Evolutionary conservation across 2,888 invertebrate genomes (phyloP), one percentile per base, ranked within the genome.

Genomic region (Amblyjoppa fuscipennis): DNA sequence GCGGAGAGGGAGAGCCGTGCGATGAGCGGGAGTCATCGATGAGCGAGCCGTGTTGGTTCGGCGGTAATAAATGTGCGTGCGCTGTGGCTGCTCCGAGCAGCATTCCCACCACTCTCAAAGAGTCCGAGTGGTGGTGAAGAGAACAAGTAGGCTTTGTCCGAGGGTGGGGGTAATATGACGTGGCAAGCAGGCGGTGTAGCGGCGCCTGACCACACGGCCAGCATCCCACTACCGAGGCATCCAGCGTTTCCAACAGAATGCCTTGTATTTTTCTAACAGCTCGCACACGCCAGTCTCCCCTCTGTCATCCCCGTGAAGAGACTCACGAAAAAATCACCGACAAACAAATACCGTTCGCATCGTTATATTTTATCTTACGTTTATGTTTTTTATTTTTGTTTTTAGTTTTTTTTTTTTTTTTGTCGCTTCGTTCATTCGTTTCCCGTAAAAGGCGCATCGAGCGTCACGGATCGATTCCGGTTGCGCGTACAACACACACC

Each of bases 141-240:
- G 78, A 80, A 69, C 25, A 56, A 74, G 74, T 28, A 25, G 49
- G 68, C 49, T 76, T 79, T 41, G 11, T n/a, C 16, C 49, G 34
- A 16, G 45, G 85, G 88, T 87, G 87, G 87, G 88, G 88, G 85
- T 51, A 71, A 77, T 85, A 85, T 88, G 88, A 88, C 87, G 88
- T 88, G 87, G 88, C 88, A 85, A 75, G 66, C 45, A 64, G 75
- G 82, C 64, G 76, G 79, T 77, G 74, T 81, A 66, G 73, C 78
- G 70, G 83, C 71, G 80, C 80, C 81, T 83, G 79, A 81, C 78
- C 83, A 76, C 83, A 76, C 71, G 74, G 80, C 83, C 51, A 83
- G 71, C 71, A 69, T 74, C 81, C 79, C 68, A 81, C 69, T 75
- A 70, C 66, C 83, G 41, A 61, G 68, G 25, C 70, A 79, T 75